These are phyloP conservation scores for Cynopterus sphinx DNA, from an alignment of 2,797 vertebrate species.

Conservation along the genomic window DNA sequence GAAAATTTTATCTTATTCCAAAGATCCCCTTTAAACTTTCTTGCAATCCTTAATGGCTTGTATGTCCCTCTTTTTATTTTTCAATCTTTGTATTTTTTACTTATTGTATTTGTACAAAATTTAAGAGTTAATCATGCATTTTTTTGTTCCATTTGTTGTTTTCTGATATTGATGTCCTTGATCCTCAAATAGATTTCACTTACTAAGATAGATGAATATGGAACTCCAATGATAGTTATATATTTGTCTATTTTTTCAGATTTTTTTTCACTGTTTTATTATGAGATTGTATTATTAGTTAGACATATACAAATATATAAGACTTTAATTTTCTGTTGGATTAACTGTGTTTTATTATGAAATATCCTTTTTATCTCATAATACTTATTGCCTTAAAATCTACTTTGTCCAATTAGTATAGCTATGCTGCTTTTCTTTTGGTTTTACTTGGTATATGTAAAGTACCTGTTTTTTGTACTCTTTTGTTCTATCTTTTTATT, in stretches of 20 bases:
- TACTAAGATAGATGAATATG: background rate
- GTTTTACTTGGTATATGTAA: background rate
- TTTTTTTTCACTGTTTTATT: background rate
- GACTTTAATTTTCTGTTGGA: background rate
- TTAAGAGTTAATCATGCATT: background rate
- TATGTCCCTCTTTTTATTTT: background rate
- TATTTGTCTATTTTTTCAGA: constrained; percentile 15
- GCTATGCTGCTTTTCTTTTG: background rate
- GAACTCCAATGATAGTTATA: background rate
- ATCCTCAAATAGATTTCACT: background rate
- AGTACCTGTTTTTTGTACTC: background rate
- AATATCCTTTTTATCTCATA: background rate
- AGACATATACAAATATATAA: background rate
- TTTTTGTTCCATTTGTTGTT: background rate
- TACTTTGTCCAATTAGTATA: background rate
- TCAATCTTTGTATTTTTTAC: constrained; percentile 12
- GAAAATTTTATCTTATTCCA: background rate
- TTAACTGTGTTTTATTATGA: background rate
- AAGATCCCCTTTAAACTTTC: background rate
- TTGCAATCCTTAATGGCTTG: background rate
- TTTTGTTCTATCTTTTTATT: background rate
- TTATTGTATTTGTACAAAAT: background rate
- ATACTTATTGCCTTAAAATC: background rate
- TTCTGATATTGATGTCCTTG: background rate
- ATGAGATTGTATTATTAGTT: background rate